Evolutionary conservation across 1,140 invertebrate species (phyloP).

Genomic region (Whitmania pigra): DNA sequence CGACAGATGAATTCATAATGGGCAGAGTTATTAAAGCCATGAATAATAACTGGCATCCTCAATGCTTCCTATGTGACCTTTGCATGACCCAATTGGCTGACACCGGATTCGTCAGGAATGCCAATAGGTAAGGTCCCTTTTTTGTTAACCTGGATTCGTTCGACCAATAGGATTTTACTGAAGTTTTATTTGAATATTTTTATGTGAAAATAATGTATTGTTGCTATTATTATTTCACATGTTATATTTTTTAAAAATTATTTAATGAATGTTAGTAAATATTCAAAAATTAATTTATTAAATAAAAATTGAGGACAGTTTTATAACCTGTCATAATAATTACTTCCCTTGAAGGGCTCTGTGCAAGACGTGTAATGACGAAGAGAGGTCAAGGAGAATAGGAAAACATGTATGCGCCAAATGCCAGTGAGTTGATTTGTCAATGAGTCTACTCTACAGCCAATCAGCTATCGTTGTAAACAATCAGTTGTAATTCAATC

Average conservation of each 20-base stretch:
- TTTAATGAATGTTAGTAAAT: too few species aligned
- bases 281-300: too few species aligned
- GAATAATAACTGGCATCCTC: slow-evolving; percentile 95
- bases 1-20: slow-evolving; percentile 80
- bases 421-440: not conserved
- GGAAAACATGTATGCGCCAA: slow-evolving; percentile 1
- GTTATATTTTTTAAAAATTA: not conserved
- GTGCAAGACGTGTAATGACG: not conserved
- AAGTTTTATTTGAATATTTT: too few species aligned
- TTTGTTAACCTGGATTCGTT: too few species aligned
- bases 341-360: not conserved
- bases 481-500: too few species aligned
- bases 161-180: too few species aligned
- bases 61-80: slow-evolving; percentile 88
- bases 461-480: too few species aligned
- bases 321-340: too few species aligned
- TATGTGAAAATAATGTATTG: not conserved
- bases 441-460: too few species aligned
- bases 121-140: slow-evolving; percentile 39
- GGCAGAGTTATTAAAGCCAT: slow-evolving; percentile 95
- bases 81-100: slow-evolving; percentile 83
- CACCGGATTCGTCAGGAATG: slow-evolving; percentile 91
- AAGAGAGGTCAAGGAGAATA: not conserved
- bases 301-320: too few species aligned
- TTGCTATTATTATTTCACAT: not conserved